Conservation (phyloP, 2,888 invertebrate genomes). For the Archaeoteleia sp. region DNA sequence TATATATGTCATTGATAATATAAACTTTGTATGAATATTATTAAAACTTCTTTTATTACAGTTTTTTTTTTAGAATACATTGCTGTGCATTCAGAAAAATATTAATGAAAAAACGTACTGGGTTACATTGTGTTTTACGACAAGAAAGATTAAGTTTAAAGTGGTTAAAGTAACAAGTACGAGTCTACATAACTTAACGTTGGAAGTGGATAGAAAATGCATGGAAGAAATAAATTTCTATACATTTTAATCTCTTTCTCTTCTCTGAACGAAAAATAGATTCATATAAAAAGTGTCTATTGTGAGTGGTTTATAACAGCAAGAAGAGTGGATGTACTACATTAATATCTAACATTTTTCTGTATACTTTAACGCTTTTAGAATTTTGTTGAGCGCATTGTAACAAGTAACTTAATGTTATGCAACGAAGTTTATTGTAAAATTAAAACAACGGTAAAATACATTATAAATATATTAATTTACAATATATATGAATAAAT, state of each 20-base stretch:
- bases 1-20: too few relatives aligned
- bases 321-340: constrained; percentile 29
- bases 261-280: constrained; percentile 29
- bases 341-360: constrained; percentile 41
- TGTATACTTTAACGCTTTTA: constrained; percentile 19
- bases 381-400: constrained; percentile 37
- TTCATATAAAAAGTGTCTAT: constrained; percentile 43
- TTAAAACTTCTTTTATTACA: not conserved
- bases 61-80: too few relatives aligned
- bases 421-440: constrained; percentile 25
- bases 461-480: too few relatives aligned
- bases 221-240: constrained; percentile 25
- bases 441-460: constrained; percentile 29
- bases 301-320: constrained; percentile 42
- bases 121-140: too few relatives aligned
- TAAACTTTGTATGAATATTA: too few relatives aligned
- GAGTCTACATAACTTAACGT: constrained; percentile 16
- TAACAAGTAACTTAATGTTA: constrained; percentile 39
- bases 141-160: too few relatives aligned
- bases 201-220: constrained; percentile 15
- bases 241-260: constrained; percentile 43
- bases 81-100: too few relatives aligned
- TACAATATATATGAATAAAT: too few relatives aligned
- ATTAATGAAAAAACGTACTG: too few relatives aligned
- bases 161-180: too few relatives aligned